Conservation (phyloP, 2,888 invertebrate species). For the Odontocerum albicorne region DNA sequence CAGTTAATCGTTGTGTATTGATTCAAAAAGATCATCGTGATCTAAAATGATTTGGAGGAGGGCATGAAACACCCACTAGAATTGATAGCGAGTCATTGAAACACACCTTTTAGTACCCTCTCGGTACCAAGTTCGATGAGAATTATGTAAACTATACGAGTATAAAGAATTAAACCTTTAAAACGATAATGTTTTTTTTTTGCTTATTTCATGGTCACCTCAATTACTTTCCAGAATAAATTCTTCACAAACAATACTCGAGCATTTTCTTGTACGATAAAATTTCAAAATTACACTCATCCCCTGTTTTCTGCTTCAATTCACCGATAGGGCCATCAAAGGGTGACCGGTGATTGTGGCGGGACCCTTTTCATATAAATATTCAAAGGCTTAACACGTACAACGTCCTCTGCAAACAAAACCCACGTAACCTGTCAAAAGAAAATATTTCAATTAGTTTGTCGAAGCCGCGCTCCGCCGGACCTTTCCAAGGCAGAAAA, state of each 20-base stretch:
- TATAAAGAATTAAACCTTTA: too few species aligned
- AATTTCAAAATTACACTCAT: constrained; percentile 15
- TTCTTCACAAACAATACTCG: constrained; percentile 6
- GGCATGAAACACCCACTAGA: too few species aligned
- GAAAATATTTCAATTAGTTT: constrained; percentile 34
- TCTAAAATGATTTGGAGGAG: too few species aligned
- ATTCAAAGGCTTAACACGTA: constrained; percentile 19
- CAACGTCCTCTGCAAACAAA: constrained; percentile 26
- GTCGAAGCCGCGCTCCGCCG: neutral
- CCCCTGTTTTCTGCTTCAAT: constrained; percentile 10
- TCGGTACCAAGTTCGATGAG: too few species aligned
- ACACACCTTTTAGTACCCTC: too few species aligned
- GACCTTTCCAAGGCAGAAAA: too few species aligned
- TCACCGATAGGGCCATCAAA: constrained; percentile 15
- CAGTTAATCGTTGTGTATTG: too few species aligned
- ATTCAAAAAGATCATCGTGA: too few species aligned
- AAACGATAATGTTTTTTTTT: too few species aligned
- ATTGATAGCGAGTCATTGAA: too few species aligned
- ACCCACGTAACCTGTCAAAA: constrained; percentile 23
- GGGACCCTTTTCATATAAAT: constrained; percentile 24
- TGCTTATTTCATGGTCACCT: too few species aligned
- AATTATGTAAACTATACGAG: too few species aligned
- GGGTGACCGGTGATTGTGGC: constrained; percentile 19
- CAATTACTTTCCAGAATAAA: constrained; percentile 4
- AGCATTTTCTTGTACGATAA: constrained; percentile 7